These are phyloP conservation scores for Ammodytes dubius DNA, from an alignment of 2,113 vertebrate genomes.

Conservation along the genomic window DNA sequence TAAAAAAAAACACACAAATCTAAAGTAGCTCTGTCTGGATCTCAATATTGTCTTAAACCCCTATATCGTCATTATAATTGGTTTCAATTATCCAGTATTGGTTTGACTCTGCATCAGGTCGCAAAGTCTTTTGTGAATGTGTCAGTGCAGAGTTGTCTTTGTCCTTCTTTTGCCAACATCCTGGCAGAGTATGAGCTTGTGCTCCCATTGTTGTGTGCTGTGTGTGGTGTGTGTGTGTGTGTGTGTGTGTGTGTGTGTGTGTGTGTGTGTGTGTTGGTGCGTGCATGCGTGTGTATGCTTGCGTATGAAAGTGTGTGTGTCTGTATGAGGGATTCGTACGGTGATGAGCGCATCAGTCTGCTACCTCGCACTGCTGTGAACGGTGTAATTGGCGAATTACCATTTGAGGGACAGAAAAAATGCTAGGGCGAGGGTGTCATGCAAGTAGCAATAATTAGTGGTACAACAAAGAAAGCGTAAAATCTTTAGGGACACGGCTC, in stretches of 20 bases:
- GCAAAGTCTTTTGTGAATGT: neutral
- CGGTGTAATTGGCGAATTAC: conserved; percentile 68
- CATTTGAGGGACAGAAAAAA: conserved; percentile 50
- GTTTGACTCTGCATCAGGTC: neutral
- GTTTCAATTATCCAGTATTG: neutral
- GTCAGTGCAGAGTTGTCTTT: conserved; percentile 17
- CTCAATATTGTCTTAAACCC: too few relatives aligned
- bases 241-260: neutral
- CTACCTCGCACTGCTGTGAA: conserved; percentile 57
- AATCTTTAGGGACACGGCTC: conserved; percentile 20
- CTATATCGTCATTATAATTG: too few relatives aligned
- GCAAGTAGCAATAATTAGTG: conserved; percentile 63
- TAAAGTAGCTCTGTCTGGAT: neutral
- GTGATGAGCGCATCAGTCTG: conserved; percentile 70
- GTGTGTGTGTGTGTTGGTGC: conserved; percentile 1
- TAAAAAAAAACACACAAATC: neutral
- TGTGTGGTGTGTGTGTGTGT: neutral
- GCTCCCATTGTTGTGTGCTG: too few relatives aligned
- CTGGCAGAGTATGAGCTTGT: conserved; percentile 13
- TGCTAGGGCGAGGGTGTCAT: conserved; percentile 48
- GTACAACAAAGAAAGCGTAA: conserved; percentile 40
- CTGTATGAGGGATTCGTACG: conserved; percentile 50
- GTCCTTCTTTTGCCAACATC: conserved; percentile 6
- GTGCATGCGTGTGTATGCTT: too few relatives aligned
- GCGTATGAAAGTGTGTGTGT: neutral